These are phyloP conservation scores for Erannis defoliaria DNA, from an alignment of 2,888 invertebrate genomes.

Conservation along the genomic window DNA sequence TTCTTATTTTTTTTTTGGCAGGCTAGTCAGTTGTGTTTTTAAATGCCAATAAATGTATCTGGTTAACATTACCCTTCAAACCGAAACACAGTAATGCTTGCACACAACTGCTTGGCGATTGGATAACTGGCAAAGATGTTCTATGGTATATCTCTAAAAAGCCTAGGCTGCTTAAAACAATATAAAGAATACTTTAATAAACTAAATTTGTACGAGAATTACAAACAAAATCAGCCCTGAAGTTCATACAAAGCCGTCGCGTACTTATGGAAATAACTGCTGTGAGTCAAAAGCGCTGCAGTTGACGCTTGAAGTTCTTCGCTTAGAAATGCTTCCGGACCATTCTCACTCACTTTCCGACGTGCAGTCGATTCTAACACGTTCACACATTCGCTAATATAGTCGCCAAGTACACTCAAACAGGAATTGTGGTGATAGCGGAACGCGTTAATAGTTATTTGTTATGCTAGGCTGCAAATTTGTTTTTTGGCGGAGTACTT, in stretches of 20 bases:
- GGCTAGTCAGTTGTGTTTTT: too few relatives aligned
- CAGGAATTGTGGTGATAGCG: background rate
- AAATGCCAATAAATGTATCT: too few relatives aligned
- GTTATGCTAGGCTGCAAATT: background rate
- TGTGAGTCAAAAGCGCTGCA: background rate
- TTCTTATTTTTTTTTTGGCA: too few relatives aligned
- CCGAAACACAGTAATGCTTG: too few relatives aligned
- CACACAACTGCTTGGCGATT: too few relatives aligned
- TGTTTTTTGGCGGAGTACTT: too few relatives aligned
- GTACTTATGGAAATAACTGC: background rate
- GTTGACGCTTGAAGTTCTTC: constrained; percentile 32
- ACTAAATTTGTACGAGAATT: too few relatives aligned
- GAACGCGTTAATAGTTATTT: background rate
- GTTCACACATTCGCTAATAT: constrained; percentile 38
- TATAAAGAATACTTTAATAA: background rate
- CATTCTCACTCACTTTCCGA: constrained; percentile 34
- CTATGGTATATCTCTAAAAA: too few relatives aligned
- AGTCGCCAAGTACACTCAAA: background rate
- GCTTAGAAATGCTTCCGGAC: constrained; percentile 36
- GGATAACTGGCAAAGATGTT: too few relatives aligned
- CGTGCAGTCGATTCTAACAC: constrained; percentile 44
- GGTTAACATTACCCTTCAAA: too few relatives aligned
- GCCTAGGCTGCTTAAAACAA: too few relatives aligned
- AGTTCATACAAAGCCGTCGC: background rate
- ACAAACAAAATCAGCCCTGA: too few relatives aligned